phyloP scores from a whole-genome alignment of 2,797 vertebrate species.

The Chelmon rostratus region DNA sequence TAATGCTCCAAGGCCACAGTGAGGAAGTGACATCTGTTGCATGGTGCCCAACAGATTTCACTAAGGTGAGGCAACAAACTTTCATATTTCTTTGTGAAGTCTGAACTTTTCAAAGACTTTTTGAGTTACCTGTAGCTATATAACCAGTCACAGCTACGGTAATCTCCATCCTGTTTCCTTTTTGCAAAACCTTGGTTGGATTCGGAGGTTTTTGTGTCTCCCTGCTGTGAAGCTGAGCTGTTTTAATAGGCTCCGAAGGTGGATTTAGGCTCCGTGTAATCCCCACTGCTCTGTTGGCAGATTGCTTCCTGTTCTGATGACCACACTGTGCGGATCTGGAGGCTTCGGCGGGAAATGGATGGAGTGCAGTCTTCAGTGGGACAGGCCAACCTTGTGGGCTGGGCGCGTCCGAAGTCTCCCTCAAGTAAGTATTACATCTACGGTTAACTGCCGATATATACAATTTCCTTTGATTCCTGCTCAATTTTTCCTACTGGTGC shows the following conservation, averaged over 20 bases:
- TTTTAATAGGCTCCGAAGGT: conserved; percentile 28
- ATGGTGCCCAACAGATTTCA: conserved; percentile 98
- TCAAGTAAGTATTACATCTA: conserved; percentile 56
- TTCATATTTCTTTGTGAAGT: neutral
- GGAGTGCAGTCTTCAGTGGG: conserved; percentile 75
- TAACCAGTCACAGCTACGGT: neutral
- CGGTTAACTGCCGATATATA: neutral
- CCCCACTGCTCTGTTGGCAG: conserved; percentile 77
- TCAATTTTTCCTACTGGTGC: neutral
- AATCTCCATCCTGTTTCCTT: conserved; percentile 13
- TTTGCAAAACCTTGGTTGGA: neutral
- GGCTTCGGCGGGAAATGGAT: conserved; percentile 82
- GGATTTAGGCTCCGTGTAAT: conserved; percentile 41
- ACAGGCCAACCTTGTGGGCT: conserved; percentile 87
- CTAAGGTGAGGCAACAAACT: conserved; percentile 87
- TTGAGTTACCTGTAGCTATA: neutral
- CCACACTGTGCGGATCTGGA: conserved; percentile 95
- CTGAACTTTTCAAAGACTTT: neutral
- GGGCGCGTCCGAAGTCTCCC: conserved; percentile 84
- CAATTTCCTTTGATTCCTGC: neutral
- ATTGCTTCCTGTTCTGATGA: conserved; percentile 98
- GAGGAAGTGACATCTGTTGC: conserved; percentile 96
- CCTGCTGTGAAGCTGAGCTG: conserved; percentile 26
- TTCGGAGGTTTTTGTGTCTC: conserved; percentile 12
- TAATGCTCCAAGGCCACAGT: conserved; percentile 92